Percentiles rank a stretch among this genome's conserved stretches.
These are phyloP conservation scores for Andricus curvator DNA, from an alignment of 2,888 invertebrate genomes.

Conservation along the genomic window DNA sequence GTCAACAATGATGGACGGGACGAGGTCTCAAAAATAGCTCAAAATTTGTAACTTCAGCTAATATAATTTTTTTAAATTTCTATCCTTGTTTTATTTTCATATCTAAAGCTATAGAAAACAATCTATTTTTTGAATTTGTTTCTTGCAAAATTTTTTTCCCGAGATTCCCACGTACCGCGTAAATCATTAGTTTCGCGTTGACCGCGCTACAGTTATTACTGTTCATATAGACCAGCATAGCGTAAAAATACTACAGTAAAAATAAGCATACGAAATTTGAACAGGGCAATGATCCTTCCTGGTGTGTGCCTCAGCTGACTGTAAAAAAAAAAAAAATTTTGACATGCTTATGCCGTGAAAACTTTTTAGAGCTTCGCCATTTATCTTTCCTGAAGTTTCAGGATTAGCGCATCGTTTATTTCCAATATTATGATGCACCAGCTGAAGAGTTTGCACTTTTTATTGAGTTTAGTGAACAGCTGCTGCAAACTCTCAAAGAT, in stretches of 20 bases:
- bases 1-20: too few species aligned
- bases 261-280: conserved; percentile 61
- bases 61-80: neutral
- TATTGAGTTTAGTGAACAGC: neutral
- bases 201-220: conserved; percentile 41
- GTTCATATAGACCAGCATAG: conserved; percentile 9
- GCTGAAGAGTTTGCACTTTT: conserved; percentile 16
- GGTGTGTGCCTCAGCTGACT: conserved; percentile 51
- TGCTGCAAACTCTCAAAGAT: neutral
- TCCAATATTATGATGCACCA: conserved; percentile 25
- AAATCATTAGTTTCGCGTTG: neutral
- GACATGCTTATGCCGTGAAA: conserved; percentile 1
- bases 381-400: conserved; percentile 45
- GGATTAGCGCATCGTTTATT: conserved; percentile 30
- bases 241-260: conserved; percentile 66
- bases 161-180: neutral
- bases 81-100: neutral
- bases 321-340: conserved; percentile 38
- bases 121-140: neutral
- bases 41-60: neutral
- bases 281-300: conserved; percentile 57
- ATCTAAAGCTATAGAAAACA: neutral
- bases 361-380: conserved; percentile 14
- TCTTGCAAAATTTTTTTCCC: neutral
- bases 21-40: too few species aligned